A percentile compares a stretch with the other conserved stretches of the same genome.
These are phyloP conservation scores for Urocitellus parryii DNA, from an alignment of 2,113 vertebrate species.

Conservation along the genomic window DNA sequence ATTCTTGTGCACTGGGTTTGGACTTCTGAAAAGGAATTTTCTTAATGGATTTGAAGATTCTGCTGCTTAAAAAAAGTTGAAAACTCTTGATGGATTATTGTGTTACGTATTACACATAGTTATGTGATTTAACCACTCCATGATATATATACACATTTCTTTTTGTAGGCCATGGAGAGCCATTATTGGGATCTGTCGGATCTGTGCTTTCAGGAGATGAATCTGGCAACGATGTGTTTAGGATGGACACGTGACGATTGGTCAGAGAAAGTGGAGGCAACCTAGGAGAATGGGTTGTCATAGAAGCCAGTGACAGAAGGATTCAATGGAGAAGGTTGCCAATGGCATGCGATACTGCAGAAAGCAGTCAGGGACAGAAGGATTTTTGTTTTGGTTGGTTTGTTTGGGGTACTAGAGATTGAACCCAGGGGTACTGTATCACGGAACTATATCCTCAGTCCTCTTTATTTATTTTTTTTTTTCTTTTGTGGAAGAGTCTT, in stretches of 20 bases:
- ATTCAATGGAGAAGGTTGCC: slow-evolving; percentile 1
- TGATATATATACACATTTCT: neutral
- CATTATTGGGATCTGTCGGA: neutral
- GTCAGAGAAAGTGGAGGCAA: slow-evolving; percentile 42
- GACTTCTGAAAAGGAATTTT: slow-evolving; percentile 14
- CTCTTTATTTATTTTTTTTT: too few species aligned
- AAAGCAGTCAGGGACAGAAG: neutral
- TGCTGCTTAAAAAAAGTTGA: slow-evolving; percentile 24
- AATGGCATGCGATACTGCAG: neutral
- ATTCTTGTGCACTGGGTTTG: neutral
- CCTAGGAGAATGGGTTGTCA: neutral
- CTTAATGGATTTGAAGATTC: slow-evolving; percentile 36
- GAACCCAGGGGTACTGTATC: too few species aligned
- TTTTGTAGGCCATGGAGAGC: slow-evolving; percentile 12
- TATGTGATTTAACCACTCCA: slow-evolving; percentile 16
- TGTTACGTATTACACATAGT: neutral
- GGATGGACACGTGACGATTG: slow-evolving; percentile 42
- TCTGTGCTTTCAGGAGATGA: slow-evolving; percentile 50
- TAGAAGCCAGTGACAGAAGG: slow-evolving; percentile 48
- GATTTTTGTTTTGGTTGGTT: too few species aligned
- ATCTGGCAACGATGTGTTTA: neutral
- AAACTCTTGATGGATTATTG: neutral
- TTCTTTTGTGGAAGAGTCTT: too few species aligned
- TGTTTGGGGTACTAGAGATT: too few species aligned
- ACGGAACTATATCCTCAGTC: too few species aligned